These are phyloP conservation scores for Rhinoderma darwinii DNA, from an alignment of 2,113 vertebrate species.

Conservation along the genomic window DNA sequence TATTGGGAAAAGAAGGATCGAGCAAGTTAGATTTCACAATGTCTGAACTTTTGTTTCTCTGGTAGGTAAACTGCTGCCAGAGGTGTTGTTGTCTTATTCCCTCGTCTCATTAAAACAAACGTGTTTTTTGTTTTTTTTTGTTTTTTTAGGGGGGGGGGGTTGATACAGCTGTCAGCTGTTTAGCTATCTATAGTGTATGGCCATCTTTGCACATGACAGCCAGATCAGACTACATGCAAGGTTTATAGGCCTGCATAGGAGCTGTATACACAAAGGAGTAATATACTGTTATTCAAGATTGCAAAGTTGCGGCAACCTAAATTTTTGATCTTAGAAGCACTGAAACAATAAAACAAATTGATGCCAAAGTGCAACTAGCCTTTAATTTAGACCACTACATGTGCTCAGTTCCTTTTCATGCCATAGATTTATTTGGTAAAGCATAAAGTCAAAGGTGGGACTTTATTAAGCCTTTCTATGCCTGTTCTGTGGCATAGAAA, in stretches of 20 bases:
- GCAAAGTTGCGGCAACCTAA: not conserved
- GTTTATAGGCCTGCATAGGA: not conserved
- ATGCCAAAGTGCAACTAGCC: not conserved
- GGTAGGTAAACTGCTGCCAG: too few species aligned
- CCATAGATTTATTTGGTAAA: not conserved
- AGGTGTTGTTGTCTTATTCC: too few species aligned
- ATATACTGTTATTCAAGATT: not conserved
- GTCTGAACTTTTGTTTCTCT: too few species aligned
- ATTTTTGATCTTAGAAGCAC: not conserved
- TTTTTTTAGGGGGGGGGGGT: too few species aligned
- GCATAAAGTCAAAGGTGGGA: not conserved
- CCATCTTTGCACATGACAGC: not conserved
- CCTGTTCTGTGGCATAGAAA: too few species aligned
- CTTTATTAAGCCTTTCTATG: too few species aligned
- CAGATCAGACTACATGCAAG: not conserved
- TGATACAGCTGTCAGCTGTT: too few species aligned
- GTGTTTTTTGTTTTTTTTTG: too few species aligned
- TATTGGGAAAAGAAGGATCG: too few species aligned
- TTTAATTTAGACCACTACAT: not conserved
- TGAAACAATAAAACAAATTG: not conserved
- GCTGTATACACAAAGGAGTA: not conserved
- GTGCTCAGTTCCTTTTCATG: not conserved
- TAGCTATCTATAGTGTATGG: too few species aligned
- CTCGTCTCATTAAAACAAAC: too few species aligned
- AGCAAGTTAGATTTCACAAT: too few species aligned